Evolutionary conservation across 2,888 invertebrate species (phyloP).

Genomic region (Thereva nobilitata): DNA sequence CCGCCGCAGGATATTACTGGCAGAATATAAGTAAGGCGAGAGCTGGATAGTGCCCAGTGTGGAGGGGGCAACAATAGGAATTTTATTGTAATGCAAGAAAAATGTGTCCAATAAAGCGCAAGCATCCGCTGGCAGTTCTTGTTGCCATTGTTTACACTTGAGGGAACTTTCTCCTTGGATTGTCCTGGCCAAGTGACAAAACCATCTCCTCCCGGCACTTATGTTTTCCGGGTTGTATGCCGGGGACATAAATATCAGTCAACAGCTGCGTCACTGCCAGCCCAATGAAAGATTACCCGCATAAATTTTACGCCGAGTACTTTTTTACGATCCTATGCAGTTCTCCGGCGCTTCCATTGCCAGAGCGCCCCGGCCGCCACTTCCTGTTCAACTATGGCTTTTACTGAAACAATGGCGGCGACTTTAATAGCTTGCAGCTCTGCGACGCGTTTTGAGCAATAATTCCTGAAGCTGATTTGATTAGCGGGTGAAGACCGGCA

Average conservation of each 20-base stretch:
- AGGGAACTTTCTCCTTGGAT: conserved; percentile 30
- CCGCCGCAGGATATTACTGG: conserved; percentile 10
- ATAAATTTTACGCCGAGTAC: conserved; percentile 19
- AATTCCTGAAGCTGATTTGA: too few relatives aligned
- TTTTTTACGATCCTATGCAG: too few relatives aligned
- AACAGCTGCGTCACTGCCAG: conserved; percentile 34
- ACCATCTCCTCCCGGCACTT: conserved; percentile 32
- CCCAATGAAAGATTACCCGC: conserved; percentile 31
- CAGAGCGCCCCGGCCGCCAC: too few relatives aligned
- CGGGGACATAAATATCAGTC: conserved; percentile 31
- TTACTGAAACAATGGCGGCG: too few relatives aligned
- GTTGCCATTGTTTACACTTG: conserved; percentile 35
- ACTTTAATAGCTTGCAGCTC: too few relatives aligned
- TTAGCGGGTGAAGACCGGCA: too few relatives aligned
- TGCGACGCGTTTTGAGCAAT: too few relatives aligned
- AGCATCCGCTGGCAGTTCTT: conserved; percentile 26
- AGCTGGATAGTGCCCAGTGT: not conserved
- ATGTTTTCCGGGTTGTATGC: conserved; percentile 36
- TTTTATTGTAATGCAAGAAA: conserved; percentile 35
- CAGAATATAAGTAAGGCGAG: not conserved
- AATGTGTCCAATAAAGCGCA: conserved; percentile 36
- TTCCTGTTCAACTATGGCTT: too few relatives aligned
- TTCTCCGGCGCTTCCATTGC: too few relatives aligned
- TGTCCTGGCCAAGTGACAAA: conserved; percentile 36
- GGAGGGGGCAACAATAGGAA: conserved; percentile 12